Percentiles rank a stretch among this genome's conserved stretches.
phyloP scores from a whole-genome alignment of 1,140 invertebrate genomes.

The Phortica variegata region DNA sequence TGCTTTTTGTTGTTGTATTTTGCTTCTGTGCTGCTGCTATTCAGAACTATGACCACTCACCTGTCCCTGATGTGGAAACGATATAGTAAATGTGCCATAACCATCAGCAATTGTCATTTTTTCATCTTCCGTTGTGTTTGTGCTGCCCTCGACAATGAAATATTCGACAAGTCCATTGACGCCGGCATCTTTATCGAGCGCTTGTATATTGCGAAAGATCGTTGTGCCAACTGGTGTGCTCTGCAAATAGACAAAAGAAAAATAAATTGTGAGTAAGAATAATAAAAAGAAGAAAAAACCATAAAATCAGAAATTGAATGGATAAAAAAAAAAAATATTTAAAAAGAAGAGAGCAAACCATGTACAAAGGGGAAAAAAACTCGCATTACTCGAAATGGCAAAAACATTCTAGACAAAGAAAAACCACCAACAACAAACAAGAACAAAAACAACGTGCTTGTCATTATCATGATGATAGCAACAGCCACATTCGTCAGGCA shows the following conservation, averaged over 20 bases:
- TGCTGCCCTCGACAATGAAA: constrained; percentile 66
- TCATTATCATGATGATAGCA: too few species aligned
- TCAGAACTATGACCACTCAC: constrained; percentile 33
- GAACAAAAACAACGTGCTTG: too few species aligned
- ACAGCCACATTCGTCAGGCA: too few species aligned
- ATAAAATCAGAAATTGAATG: too few species aligned
- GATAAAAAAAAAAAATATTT: background rate
- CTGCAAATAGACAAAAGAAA: constrained; percentile 60
- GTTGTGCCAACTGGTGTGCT: constrained; percentile 83
- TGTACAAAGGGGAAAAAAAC: too few species aligned
- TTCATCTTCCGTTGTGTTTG: constrained; percentile 62
- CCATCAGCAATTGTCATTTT: constrained; percentile 74
- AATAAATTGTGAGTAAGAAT: constrained; percentile 3
- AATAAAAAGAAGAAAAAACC: too few species aligned
- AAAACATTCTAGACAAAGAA: too few species aligned
- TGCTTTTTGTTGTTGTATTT: background rate
- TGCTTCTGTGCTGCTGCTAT: background rate
- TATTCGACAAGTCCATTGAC: constrained; percentile 86
- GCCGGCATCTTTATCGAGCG: constrained; percentile 80
- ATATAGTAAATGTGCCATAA: constrained; percentile 79
- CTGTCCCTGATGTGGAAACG: constrained; percentile 85
- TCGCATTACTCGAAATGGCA: too few species aligned
- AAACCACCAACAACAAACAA: too few species aligned
- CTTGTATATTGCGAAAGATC: constrained; percentile 81
- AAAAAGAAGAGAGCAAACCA: constrained; percentile 3